Conservation (phyloP, 2,113 vertebrate species). For the Aleadryas rufinucha region DNA sequence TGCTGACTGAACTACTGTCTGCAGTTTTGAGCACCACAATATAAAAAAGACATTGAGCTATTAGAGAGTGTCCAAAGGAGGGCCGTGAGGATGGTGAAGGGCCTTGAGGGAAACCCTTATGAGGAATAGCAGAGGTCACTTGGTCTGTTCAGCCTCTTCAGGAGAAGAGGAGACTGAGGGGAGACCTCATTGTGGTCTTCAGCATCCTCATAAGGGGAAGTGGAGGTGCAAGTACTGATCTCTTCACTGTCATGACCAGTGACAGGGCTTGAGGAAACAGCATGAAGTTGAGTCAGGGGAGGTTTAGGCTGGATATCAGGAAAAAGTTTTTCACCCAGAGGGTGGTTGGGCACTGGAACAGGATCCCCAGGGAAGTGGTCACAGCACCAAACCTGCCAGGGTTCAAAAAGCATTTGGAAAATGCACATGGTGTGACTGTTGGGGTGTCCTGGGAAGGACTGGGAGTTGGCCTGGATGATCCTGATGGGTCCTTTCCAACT, state of each 20-base stretch:
- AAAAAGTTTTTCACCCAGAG: neutral
- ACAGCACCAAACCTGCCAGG: neutral
- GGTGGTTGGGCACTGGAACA: neutral
- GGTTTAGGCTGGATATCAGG: neutral
- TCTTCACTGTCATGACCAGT: neutral
- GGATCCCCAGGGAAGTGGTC: neutral
- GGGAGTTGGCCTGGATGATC: neutral
- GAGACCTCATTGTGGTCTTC: neutral
- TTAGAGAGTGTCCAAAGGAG: neutral
- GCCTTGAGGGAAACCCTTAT: rapidly evolving
- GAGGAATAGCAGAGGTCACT: neutral
- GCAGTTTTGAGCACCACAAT: neutral
- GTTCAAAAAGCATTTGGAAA: neutral
- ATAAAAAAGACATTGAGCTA: neutral
- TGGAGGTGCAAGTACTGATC: neutral
- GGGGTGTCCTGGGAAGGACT: neutral
- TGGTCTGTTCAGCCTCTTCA: neutral
- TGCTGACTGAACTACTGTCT: neutral
- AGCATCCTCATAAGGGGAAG: neutral
- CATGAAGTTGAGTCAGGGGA: neutral
- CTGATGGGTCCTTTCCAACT: neutral
- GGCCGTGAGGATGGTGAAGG: neutral
- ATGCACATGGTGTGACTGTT: neutral
- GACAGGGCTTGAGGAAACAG: neutral
- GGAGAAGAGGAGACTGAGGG: neutral